These are phyloP conservation scores for Torymus auratus DNA, from an alignment of 2,888 invertebrate species.

Conservation along the genomic window DNA sequence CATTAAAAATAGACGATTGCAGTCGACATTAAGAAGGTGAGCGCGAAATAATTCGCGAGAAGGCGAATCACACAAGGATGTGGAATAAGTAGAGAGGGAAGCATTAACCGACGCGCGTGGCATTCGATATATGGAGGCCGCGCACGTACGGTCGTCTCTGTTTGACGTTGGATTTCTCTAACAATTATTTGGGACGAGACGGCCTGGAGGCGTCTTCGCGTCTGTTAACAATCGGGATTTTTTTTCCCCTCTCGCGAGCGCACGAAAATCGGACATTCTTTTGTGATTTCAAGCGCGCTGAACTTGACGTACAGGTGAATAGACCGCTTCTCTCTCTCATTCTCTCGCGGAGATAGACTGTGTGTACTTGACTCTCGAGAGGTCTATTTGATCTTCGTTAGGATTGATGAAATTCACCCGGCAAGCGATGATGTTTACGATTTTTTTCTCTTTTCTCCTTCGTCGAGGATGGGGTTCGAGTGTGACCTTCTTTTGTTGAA, in stretches of 20 bases:
- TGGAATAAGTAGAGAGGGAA: not conserved
- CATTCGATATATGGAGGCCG: conserved; percentile 29
- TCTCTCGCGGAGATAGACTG: not conserved
- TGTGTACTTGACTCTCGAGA: conserved; percentile 32
- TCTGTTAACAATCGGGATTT: conserved; percentile 46
- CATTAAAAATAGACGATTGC: conserved; percentile 23
- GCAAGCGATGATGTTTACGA: conserved; percentile 29
- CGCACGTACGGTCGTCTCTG: not conserved
- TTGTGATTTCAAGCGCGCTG: conserved; percentile 33
- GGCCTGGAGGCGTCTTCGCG: conserved; percentile 47
- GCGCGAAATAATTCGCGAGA: not conserved
- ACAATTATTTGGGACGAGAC: conserved; percentile 53
- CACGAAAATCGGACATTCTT: conserved; percentile 47
- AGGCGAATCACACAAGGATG: conserved; percentile 1
- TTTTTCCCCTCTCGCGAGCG: conserved; percentile 7
- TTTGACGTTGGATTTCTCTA: conserved; percentile 52
- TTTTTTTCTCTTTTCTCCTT: conserved; percentile 24
- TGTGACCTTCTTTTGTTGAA: conserved; percentile 8
- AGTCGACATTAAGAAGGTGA: not conserved
- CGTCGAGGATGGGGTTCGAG: conserved; percentile 2
- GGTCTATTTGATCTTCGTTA: conserved; percentile 37
- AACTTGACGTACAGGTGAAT: conserved; percentile 52
- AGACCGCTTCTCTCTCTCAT: not conserved
- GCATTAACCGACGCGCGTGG: not conserved
- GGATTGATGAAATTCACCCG: conserved; percentile 30